Conservation (phyloP, 2,113 vertebrate genomes). For the Saguinus imperator region DNA sequence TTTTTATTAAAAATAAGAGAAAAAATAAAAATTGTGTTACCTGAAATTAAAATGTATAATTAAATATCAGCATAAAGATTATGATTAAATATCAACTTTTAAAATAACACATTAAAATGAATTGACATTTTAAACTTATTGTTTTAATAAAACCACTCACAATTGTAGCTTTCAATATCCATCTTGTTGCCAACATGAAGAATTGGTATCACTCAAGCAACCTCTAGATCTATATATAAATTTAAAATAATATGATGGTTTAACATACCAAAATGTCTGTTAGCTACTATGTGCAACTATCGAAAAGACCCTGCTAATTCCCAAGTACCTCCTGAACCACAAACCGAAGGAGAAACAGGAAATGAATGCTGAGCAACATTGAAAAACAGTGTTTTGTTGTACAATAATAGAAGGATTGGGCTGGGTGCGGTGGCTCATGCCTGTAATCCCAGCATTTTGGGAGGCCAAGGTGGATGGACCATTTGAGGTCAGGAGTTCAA, state of each 20-base stretch:
- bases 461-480: no score
- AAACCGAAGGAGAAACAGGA: neutral
- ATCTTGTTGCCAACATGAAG: neutral
- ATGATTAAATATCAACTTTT: neutral
- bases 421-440: no score
- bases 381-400: neutral
- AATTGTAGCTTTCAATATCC: neutral
- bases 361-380: neutral
- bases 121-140: neutral
- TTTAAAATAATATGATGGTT: neutral
- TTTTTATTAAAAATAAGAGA: neutral
- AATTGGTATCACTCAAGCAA: neutral
- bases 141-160: neutral
- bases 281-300: neutral
- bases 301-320: neutral
- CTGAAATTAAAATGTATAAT: neutral
- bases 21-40: neutral
- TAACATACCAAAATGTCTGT: neutral
- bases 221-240: neutral
- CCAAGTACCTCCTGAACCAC: neutral
- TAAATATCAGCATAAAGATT: conserved; percentile 30
- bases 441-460: no score
- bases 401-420: neutral
- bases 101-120: neutral
- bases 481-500: no score